Conservation (phyloP, 2,797 vertebrate species). For the Prunella strophiata region DNA sequence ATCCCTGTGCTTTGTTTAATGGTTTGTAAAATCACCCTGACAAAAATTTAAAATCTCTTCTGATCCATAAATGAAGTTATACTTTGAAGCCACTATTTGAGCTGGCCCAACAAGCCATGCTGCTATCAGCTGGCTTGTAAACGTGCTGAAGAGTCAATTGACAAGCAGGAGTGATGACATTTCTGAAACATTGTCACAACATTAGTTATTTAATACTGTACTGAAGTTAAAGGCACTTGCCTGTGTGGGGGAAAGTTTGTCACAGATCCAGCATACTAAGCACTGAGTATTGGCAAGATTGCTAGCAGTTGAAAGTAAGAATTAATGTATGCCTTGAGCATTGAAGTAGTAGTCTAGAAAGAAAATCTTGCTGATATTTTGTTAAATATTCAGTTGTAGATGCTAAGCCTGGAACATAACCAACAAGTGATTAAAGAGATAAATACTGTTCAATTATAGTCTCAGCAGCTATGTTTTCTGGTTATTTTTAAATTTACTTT, state of each 20-base stretch:
- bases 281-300: background rate
- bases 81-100: background rate
- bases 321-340: slow-evolving; percentile 6
- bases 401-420: slow-evolving; percentile 37
- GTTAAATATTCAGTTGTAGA: slow-evolving; percentile 25
- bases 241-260: background rate
- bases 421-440: background rate
- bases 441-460: slow-evolving; percentile 8
- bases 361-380: slow-evolving; percentile 36
- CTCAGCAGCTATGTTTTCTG: background rate
- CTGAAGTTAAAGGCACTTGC: slow-evolving; percentile 17
- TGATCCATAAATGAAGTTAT: background rate
- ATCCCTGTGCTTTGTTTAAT: background rate
- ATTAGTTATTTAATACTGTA: slow-evolving; percentile 7
- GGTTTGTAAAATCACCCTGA: background rate
- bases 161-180: slow-evolving; percentile 4
- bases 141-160: background rate
- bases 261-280: background rate
- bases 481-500: slow-evolving; percentile 7
- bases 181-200: slow-evolving; percentile 27
- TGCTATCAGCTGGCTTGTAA: background rate
- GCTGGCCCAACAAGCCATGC: background rate
- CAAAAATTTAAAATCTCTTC: background rate
- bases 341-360: background rate
- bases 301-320: background rate